Base-by-base conservation (phyloP, 2,797 vertebrate genomes). In the Aratinga solstitialis region DNA sequence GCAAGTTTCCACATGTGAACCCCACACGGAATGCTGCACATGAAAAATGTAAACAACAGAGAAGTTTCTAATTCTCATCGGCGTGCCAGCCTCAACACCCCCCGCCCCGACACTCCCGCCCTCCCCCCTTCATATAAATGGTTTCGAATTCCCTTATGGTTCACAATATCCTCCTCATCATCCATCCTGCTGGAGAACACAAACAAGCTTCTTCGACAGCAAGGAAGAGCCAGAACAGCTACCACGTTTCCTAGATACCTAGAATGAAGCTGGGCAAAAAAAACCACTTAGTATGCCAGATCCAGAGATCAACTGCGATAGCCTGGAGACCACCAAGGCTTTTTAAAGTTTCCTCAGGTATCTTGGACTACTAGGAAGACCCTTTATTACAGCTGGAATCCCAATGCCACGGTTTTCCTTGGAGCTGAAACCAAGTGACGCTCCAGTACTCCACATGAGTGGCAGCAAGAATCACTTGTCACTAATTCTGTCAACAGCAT, bases 41-140 rank as follows among this genome's bases (percentile, higher is more conserved):
- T 84, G 92, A 94, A 94, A 97, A 96, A 97, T 98, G 97, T 97
- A 97, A 97, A 98, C 97, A 98, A 93, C 65, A 95, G 11, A 97
- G 95, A 97, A 94, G 76, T 90, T 88, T 95, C 93, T 83, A 89
- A 94, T 95, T 96, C 95, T 94, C 84, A 42, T 36, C 0, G 67
- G 96, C 7, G 47, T 93, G 84, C 93, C 95, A 96, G 96, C 92
- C 91, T 96, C 85, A 67, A 36, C 24, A 42, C 42, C 78, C 67
- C 82, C 45, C 1, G 0, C 16, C 59, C 40, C 0, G 7, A 29
- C 94, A 75, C 93, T 48, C 83, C 77, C 1, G 0, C 90, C 91
- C 89, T 90, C 77, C 95, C 89, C 94, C 82, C 94, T 95, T 96
- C 95, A 94, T 84, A 88, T 89, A 93, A 83, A 91, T 51, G 88